Evolutionary conservation across 2,888 invertebrate species (phyloP).

Genomic region (Hololepta plana): DNA sequence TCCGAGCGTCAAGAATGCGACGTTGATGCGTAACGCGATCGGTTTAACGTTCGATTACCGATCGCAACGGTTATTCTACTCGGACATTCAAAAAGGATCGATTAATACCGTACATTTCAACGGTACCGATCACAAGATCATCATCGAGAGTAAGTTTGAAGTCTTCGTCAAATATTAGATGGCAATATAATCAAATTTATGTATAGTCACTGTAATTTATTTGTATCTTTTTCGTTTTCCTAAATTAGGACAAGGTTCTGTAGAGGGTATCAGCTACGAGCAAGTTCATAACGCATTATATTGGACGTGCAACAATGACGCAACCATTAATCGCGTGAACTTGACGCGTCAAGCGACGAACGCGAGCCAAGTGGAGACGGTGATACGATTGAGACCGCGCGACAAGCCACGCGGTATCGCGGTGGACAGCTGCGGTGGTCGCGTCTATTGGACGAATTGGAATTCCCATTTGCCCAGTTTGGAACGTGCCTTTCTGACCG

Average conservation of each 20-base stretch:
- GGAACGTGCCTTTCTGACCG: constrained; percentile 43
- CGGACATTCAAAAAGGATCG: constrained; percentile 73
- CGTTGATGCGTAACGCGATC: constrained; percentile 69
- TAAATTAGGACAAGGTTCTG: constrained; percentile 64
- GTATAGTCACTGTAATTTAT: background rate
- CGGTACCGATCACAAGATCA: constrained; percentile 49
- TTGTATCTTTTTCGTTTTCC: constrained; percentile 10
- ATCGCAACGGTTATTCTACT: constrained; percentile 57
- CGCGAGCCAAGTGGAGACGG: constrained; percentile 28
- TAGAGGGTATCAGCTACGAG: constrained; percentile 75
- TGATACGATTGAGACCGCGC: constrained; percentile 45
- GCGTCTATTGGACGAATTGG: constrained; percentile 85
- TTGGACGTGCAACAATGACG: constrained; percentile 74
- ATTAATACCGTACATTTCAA: constrained; percentile 71
- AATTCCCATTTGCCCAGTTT: constrained; percentile 62
- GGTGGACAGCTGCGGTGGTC: constrained; percentile 60
- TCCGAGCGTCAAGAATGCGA: constrained; percentile 49
- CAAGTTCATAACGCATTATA: constrained; percentile 48
- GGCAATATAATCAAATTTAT: constrained; percentile 1
- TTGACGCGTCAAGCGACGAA: constrained; percentile 28
- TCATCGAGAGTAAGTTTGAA: constrained; percentile 44
- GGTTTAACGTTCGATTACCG: constrained; percentile 65
- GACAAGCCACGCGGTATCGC: constrained; percentile 77
- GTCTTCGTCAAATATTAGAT: background rate
- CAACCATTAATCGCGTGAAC: constrained; percentile 45